Base-by-base conservation (phyloP, 2,888 invertebrate species). In the Augiades crinisus region DNA sequence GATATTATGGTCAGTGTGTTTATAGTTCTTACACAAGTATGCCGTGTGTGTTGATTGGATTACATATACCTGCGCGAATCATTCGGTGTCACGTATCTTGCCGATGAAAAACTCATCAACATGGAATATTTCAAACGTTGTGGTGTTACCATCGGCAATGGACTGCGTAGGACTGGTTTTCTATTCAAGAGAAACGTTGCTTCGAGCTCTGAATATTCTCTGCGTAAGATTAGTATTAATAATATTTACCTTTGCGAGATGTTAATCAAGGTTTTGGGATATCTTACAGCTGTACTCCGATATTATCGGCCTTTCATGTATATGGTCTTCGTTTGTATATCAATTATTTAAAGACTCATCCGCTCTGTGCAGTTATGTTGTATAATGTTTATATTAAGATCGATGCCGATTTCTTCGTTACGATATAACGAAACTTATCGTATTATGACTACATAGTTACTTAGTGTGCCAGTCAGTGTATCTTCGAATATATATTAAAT, bases 1-100 rank as follows among this genome's bases (percentile, higher is more conserved):
- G 10, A 21, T 40, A 14, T 24, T 49, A 22, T 21, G 41, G 33
- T 49, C 75, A 81, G 78, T 82, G 62, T 65, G 62, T 61, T 68
- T 64, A 66, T 57, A 53, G 62, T 62, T 59, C 64, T 68, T 59
- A 58, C 41, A 63, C 65, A 68, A 75, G 68, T 60, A 79, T 80
- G 80, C 65, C 75, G 80, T 67, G 75, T 75, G 49, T 51, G 30
- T 51, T 50, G 50, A 57, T 50, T 37, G 44, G 51, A 45, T 57
- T 55, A 57, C 50, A 44, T 54, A 51, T 45, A 45, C 56, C 57
- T 62, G 54, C 54, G 59, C 36, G 59, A 56, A 31, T 21, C n/a
- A 53, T 61, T 55, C 51, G 62, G 62, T 63, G 63, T 57, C 51
- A 54, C 49, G 30, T 61, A 44, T 54, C 55, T 44, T 59, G 56